These are phyloP conservation scores for Phocoena phocoena DNA, from an alignment of 2,113 vertebrate genomes.

Conservation along the genomic window DNA sequence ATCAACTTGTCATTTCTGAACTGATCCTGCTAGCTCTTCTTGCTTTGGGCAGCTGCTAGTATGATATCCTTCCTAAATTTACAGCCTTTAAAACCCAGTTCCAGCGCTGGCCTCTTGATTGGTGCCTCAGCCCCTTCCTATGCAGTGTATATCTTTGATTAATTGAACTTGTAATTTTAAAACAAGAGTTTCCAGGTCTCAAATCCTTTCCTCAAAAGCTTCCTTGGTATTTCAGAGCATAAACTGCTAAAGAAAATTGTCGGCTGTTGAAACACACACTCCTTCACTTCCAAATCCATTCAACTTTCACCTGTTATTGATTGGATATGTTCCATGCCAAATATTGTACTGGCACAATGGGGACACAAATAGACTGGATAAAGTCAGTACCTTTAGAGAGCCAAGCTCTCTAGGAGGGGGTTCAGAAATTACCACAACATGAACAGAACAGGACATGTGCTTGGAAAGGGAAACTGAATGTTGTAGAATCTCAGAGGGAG, in stretches of 20 bases:
- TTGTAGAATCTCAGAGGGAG: background rate
- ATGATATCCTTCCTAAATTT: background rate
- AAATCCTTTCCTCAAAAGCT: background rate
- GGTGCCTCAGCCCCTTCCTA: background rate
- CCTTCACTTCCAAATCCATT: background rate
- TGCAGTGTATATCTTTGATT: background rate
- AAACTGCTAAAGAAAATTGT: background rate
- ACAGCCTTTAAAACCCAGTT: background rate
- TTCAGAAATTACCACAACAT: background rate
- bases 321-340: background rate
- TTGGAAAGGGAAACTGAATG: background rate
- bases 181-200: background rate
- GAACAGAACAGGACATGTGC: background rate
- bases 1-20: background rate
- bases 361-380: background rate
- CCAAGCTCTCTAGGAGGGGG: background rate
- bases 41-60: background rate
- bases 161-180: slow-evolving; percentile 2
- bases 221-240: background rate
- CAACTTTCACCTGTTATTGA: background rate
- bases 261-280: background rate
- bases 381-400: background rate
- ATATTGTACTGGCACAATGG: background rate
- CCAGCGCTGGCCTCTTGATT: background rate
- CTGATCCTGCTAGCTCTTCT: background rate